These are phyloP conservation scores for Lamellibrachia columna DNA, from an alignment of 2,888 invertebrate genomes.

Conservation along the genomic window DNA sequence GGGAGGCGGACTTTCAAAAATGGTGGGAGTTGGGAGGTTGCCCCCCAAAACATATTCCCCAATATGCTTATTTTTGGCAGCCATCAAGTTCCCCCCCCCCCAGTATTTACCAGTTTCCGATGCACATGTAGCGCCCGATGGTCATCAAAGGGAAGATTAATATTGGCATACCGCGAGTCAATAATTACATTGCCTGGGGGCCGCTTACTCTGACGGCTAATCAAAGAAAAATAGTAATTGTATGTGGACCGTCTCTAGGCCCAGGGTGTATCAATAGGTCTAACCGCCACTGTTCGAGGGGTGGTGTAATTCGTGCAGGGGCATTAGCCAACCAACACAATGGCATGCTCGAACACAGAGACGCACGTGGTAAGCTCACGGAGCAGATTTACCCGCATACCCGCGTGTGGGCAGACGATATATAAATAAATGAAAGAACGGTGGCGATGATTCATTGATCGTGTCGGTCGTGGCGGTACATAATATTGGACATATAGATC, in stretches of 20 bases:
- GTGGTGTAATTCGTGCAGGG: background rate
- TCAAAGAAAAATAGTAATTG: background rate
- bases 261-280: background rate
- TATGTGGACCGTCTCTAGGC: background rate
- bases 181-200: background rate
- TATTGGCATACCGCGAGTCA: background rate
- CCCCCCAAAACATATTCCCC: no score
- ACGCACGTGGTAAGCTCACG: background rate
- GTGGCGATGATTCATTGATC: background rate
- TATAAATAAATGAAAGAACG: slow-evolving; percentile 16
- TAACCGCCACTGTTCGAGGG: background rate
- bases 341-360: background rate
- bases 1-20: no score
- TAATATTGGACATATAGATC: slow-evolving; percentile 5
- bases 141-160: background rate
- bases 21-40: no score
- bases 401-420: slow-evolving; percentile 3
- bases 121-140: background rate
- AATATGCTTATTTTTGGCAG: no score
- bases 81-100: no score
- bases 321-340: background rate
- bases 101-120: no score
- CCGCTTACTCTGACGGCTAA: background rate
- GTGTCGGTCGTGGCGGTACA: slow-evolving; percentile 2
- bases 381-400: background rate